phyloP scores from a whole-genome alignment of 2,888 invertebrate species.

The Diploptera punctata region DNA sequence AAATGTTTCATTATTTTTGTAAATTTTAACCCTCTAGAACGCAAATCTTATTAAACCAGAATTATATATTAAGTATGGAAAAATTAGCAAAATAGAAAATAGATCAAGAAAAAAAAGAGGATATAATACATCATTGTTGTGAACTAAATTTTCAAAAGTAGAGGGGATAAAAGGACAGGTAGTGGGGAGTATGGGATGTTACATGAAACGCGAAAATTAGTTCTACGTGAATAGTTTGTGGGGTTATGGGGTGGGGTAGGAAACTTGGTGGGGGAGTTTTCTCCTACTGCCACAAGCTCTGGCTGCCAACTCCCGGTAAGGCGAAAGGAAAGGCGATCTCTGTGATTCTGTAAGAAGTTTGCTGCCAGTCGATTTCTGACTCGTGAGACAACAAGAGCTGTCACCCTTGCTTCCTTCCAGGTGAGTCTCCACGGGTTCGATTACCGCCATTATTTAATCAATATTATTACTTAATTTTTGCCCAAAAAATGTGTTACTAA shows the following conservation, averaged over 20 bases:
- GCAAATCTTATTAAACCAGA: too few relatives aligned
- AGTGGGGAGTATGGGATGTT: neutral
- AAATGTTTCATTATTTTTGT: too few relatives aligned
- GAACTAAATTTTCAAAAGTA: neutral
- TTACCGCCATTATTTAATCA: too few relatives aligned
- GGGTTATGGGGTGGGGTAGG: constrained; percentile 29
- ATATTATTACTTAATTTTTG: too few relatives aligned
- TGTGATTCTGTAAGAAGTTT: constrained; percentile 27
- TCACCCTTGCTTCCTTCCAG: neutral
- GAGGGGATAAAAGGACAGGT: neutral
- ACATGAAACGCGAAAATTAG: constrained; percentile 41
- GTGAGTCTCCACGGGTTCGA: neutral
- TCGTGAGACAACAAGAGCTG: constrained; percentile 31
- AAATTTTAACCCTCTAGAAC: too few relatives aligned
- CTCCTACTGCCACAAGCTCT: neutral
- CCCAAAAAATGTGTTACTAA: too few relatives aligned
- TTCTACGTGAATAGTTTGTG: constrained; percentile 27
- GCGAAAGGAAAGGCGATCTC: constrained; percentile 44
- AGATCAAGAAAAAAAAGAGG: too few relatives aligned
- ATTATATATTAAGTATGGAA: too few relatives aligned
- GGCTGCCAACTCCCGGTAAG: constrained; percentile 40
- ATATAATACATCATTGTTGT: too few relatives aligned
- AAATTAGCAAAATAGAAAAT: too few relatives aligned
- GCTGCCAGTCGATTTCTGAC: constrained; percentile 43
- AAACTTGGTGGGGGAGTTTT: constrained; percentile 15